Evolutionary conservation across 2,797 vertebrate genomes (phyloP), one percentile per base, ranked within the genome.

Genomic region (Clarias laeviceps): DNA sequence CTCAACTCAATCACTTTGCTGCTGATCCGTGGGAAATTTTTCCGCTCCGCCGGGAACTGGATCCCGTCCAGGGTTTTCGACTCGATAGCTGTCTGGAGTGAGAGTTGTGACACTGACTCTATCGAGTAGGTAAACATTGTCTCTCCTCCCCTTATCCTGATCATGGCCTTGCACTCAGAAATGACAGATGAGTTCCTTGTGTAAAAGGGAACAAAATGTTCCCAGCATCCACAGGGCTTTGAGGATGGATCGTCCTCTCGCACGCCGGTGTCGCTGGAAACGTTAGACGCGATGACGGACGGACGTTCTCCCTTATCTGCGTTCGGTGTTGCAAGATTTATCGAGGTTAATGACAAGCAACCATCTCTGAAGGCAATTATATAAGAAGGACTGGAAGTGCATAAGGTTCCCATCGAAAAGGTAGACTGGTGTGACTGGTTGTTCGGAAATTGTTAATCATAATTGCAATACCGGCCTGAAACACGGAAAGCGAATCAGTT

Each of bases 201-300:
- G 65, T 85, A 76, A 50, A 45, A 40, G 62, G 85, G 87, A 89
- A 94, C 89, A 90, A 91, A 88, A 93, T 94, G 92, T 94, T 94
- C 90, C 87, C 93, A 89, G 91, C 90, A 6, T 91, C 82, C 82
- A 70, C 77, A 61, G 70, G 77, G 70, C 82, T 82, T 45, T 89
- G 34, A 89, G 68, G 2, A 89, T 85, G 45, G 82, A 89, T 87
- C 91, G 65, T 89, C 79, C 40, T 20, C 32, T 83, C 66, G 77
- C 82, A 85, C 73, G 68, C 66, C 54, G 50, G 61, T n/a, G 29
- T 15, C 17, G 34, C 57, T 2, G 37, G 45, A 83, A 84, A 32
- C 57, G 61, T 86, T 76, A 73, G 81, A 84, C 64, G 88, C 73
- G 69, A 68, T 87, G 85, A 89, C 81, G 85, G 18, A 84, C 87